Evolutionary conservation across 2,113 vertebrate species (phyloP), one percentile per base, ranked within the genome.

Genomic region (Mionectes macconnelli): DNA sequence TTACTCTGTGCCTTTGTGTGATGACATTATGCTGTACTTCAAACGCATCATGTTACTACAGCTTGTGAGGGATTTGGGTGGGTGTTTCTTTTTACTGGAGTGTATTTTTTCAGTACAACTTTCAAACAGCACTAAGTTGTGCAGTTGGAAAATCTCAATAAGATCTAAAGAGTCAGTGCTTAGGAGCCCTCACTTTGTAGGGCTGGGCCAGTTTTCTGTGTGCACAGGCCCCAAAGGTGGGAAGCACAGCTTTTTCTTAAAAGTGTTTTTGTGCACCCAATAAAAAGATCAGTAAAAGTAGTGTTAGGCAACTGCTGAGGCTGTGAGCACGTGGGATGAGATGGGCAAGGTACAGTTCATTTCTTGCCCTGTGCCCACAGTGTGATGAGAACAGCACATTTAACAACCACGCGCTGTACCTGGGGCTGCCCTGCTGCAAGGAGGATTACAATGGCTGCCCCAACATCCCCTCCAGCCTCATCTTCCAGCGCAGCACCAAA

Each of bases 361-460:
- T 35, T 91, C 82, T 47, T 95, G 67, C 93, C 12, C 85, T 93
- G 42, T 96, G 20, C 63, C 91, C 68, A 4, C 88, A 99, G 99
- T 99, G 99, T 87, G 99, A 99, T 81, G 99, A 99, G 97, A 99
- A 99, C 49, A 98, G 99, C 97, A 99, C 99, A 1, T 99, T 99
- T 95, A 99, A 99, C 97, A 99, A 99, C 94, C 99, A 99, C 44
- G 99, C 99, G 3, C 97, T 99, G 30, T 99, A 99, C 97, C 98
- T 99, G 97, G 99, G 99, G 87, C 97, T 99, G 62, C 99, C 99
- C 50, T 99, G 99, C 98, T 99, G 99, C 97, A 99, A 99, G 91
- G 99, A 99, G 89, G 99, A 99, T 97, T 99, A 99, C 95, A 99
- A 98, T 27, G 99, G 99, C 96, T 99, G 99, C 88, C 98, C 99